These are phyloP conservation scores for Peromyscus melanophrys DNA, from an alignment of 2,797 vertebrate species.

Conservation along the genomic window DNA sequence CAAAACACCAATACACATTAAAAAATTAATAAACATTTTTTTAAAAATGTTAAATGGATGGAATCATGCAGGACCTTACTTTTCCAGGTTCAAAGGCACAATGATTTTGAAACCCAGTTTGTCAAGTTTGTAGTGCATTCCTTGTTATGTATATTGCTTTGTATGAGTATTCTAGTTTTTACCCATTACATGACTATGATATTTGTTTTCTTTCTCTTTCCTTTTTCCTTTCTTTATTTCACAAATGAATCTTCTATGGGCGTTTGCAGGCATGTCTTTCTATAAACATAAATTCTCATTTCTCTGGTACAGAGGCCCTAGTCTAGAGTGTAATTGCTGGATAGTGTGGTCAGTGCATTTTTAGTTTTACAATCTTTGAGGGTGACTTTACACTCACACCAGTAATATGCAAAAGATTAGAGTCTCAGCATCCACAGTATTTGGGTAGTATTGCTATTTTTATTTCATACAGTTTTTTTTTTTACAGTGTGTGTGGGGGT, in stretches of 20 bases:
- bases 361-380: conserved; percentile 52
- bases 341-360: not conserved
- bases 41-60: not conserved
- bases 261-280: conserved; percentile 32
- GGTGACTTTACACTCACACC: conserved; percentile 8
- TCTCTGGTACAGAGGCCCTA: conserved; percentile 24
- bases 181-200: not conserved
- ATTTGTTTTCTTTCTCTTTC: not conserved
- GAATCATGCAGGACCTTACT: not conserved
- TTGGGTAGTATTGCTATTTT: not conserved
- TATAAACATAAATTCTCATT: conserved; percentile 41
- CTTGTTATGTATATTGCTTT: not conserved
- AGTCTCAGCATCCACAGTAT: conserved; percentile 20
- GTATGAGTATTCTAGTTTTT: not conserved
- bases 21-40: not conserved
- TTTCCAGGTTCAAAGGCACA: conserved; percentile 25
- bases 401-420: not conserved
- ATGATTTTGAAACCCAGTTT: not conserved
- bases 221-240: not conserved
- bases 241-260: conserved; percentile 30
- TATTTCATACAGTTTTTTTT: conserved; percentile 23
- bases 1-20: not conserved
- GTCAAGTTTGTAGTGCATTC: not conserved
- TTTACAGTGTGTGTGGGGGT: not conserved
- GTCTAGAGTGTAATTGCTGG: not conserved